phyloP scores from a whole-genome alignment of 2,113 vertebrate species.

The Acanthochromis polyacanthus region DNA sequence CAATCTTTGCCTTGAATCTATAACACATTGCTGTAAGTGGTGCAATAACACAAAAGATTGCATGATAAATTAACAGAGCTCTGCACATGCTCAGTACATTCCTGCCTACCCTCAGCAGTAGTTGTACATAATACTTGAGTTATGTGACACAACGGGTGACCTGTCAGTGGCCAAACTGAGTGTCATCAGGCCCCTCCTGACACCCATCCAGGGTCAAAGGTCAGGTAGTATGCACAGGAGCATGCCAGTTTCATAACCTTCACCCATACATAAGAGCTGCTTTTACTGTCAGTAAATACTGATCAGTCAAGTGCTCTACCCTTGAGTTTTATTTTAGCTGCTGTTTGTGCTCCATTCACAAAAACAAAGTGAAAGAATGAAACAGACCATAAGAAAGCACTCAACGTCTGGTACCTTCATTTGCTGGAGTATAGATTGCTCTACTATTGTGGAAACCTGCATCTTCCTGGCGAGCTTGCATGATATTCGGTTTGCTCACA shows the following conservation, averaged over 20 bases:
- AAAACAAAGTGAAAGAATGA: neutral
- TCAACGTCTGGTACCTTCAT: too few species aligned
- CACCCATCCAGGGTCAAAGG: conserved; percentile 48
- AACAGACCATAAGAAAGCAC: too few species aligned
- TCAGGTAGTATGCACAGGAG: conserved; percentile 48
- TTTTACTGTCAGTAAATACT: conserved; percentile 51
- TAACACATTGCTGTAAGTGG: too few species aligned
- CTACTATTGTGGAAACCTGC: too few species aligned
- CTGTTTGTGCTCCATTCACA: conserved; percentile 16
- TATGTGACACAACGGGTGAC: conserved; percentile 31
- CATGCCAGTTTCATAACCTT: conserved; percentile 48
- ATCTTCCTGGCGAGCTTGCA: neutral
- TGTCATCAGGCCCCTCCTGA: conserved; percentile 21
- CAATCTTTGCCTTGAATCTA: too few species aligned
- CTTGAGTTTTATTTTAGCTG: neutral
- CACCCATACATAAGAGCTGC: conserved; percentile 3
- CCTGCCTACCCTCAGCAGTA: neutral
- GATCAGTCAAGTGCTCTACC: conserved; percentile 6
- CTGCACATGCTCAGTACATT: neutral
- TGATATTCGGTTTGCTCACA: too few species aligned
- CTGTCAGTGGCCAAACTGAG: neutral
- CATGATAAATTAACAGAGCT: too few species aligned
- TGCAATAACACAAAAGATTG: too few species aligned
- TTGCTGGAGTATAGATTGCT: too few species aligned
- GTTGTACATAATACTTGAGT: conserved; percentile 35